These are phyloP conservation scores for Oncorhynchus kisutch DNA, from an alignment of 2,113 vertebrate species.

Conservation along the genomic window DNA sequence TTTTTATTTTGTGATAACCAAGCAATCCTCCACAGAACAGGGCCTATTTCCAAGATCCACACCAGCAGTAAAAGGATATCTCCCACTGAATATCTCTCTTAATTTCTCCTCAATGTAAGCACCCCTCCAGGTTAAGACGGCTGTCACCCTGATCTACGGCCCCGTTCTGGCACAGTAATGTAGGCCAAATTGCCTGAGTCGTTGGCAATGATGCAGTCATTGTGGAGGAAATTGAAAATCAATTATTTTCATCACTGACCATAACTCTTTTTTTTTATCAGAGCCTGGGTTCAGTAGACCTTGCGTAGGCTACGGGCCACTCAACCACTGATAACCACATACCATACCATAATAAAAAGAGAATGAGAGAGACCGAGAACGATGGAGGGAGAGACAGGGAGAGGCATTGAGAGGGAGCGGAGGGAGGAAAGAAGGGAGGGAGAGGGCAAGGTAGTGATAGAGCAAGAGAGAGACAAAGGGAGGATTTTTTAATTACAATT, in stretches of 20 bases:
- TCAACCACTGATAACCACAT: slow-evolving; percentile 39
- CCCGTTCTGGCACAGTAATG: slow-evolving; percentile 74
- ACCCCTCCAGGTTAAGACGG: slow-evolving; percentile 72
- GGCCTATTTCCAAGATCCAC: slow-evolving; percentile 25
- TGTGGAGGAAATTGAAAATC: slow-evolving; percentile 95
- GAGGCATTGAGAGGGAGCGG: not conserved
- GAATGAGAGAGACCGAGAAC: not conserved
- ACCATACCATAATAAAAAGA: not conserved
- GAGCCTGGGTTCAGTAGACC: slow-evolving; percentile 66
- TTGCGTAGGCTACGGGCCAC: slow-evolving; percentile 53
- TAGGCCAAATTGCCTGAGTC: slow-evolving; percentile 87
- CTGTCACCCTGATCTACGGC: slow-evolving; percentile 87
- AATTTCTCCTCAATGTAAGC: slow-evolving; percentile 74
- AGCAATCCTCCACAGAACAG: slow-evolving; percentile 30
- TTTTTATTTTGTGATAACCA: slow-evolving; percentile 9
- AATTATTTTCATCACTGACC: slow-evolving; percentile 90
- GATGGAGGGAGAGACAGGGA: not conserved
- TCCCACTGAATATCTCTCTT: slow-evolving; percentile 62
- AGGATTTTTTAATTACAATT: slow-evolving; percentile 19
- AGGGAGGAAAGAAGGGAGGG: not conserved
- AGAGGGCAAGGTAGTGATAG: not conserved
- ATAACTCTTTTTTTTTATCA: slow-evolving; percentile 78
- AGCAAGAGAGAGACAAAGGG: slow-evolving; percentile 1
- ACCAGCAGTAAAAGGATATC: slow-evolving; percentile 50
- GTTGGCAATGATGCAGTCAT: slow-evolving; percentile 87